Base-by-base conservation (phyloP, 2,113 vertebrate species). In the Tupaia chinensis region DNA sequence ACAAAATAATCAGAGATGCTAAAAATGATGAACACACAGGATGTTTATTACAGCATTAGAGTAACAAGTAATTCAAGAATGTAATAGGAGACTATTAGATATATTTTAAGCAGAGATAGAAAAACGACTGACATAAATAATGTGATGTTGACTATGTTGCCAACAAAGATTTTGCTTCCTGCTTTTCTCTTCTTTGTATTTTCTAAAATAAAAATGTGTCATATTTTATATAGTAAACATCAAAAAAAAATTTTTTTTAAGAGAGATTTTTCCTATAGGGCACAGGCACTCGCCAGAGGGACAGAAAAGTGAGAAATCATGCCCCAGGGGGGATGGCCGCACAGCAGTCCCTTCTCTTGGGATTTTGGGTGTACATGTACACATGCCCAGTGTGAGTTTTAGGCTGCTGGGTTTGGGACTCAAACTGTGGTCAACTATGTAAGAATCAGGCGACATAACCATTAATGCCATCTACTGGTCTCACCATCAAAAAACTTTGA, bases 1-100 rank as follows among this genome's bases (percentile, higher is more conserved):
- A 95, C 25, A 96, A 84, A 96, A 78, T 63, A 70, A 79, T 81
- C 73, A 85, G 34, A 82, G 34, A 89, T 53, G 32, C 1, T 76
- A 87, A 90, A 87, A 85, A 56, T 83, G 23, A 76, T 58, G 61
- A 87, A 34, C 0, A 4, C 32, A 44, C 3, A 91, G 34, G 61
- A 70, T 61, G 10, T 86, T 93, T 85, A 92, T 11, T n/a, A 78
- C 1, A 77, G 53, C 11, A 81, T 72, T 87, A 54, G 0, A 94
- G 60, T 29, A 13, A 77, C 25, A 89, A 80, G 81, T 77, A 89
- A 56, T 87, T 79, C 27, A 91, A 80, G 44, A 44, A 19, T 60
- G 29, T n/a, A 94, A 44, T 0, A 88, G 77, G 34, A 65, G 73
- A 44, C 10, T 68, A 56, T n/a, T 73, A 72, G 20, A 56, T 54